These are phyloP conservation scores for Panagrolaimus sp. DNA, from an alignment of 1,140 invertebrate species.

Conservation along the genomic window DNA sequence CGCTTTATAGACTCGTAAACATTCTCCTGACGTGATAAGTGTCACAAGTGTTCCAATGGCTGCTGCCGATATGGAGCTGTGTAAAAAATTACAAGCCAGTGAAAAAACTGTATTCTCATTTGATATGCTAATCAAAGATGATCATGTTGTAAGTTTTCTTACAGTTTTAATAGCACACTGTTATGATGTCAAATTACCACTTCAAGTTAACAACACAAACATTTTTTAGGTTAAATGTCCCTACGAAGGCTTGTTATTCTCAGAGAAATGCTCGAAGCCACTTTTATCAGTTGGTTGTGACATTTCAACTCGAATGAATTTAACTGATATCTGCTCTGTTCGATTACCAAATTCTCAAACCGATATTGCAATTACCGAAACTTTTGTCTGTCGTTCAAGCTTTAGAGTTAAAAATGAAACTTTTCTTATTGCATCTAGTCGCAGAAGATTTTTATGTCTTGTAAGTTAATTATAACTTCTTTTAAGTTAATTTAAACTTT, in stretches of 20 bases:
- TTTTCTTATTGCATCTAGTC: conserved; percentile 1
- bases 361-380: conserved; percentile 1
- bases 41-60: conserved; percentile 1
- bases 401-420: not conserved
- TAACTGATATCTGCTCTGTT: not conserved
- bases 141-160: not conserved
- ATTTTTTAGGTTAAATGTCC: not conserved
- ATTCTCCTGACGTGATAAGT: not conserved
- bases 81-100: conserved; percentile 6
- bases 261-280: not conserved
- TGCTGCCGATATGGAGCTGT: not conserved
- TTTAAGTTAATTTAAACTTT: not conserved
- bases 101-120: not conserved
- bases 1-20: not conserved
- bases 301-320: not conserved
- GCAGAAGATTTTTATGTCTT: not conserved
- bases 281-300: not conserved
- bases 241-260: not conserved
- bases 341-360: not conserved
- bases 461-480: not conserved
- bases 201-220: not conserved
- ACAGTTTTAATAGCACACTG: too few relatives aligned
- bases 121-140: conserved; percentile 2
- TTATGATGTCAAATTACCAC: too few relatives aligned
- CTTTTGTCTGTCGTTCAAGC: not conserved